Conservation (phyloP, 1,140 invertebrate genomes). For the Hirudo medicinalis region DNA sequence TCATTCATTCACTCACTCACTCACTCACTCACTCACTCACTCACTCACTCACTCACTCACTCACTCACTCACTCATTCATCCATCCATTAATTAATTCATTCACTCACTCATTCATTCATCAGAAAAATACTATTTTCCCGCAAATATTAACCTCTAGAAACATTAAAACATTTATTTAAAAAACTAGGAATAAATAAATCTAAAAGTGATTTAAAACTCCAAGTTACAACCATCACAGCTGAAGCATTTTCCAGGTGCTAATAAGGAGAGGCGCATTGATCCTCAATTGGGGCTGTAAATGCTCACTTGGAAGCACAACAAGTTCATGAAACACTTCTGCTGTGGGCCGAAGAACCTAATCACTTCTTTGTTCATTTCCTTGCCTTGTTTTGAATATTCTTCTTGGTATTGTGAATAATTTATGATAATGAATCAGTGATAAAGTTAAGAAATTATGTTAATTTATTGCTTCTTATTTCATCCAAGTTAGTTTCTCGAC, state of each 20-base stretch:
- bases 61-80: neutral
- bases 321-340: neutral
- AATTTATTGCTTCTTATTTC: neutral
- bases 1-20: too few species aligned
- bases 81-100: neutral
- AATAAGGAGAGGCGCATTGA: neutral
- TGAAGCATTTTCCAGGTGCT: neutral
- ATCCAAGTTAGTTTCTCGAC: too few species aligned
- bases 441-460: neutral
- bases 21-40: too few species aligned
- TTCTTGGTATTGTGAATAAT: neutral
- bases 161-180: neutral
- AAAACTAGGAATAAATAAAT: too few species aligned
- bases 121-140: too few species aligned
- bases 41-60: neutral
- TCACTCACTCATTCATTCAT: neutral
- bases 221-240: neutral
- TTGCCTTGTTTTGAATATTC: neutral
- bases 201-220: neutral
- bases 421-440: neutral
- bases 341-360: neutral
- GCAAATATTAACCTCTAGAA: neutral
- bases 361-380: neutral
- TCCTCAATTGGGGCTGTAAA: neutral
- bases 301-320: neutral